Percentiles rank a stretch among this genome's conserved stretches.
phyloP scores from a whole-genome alignment of 2,797 vertebrate genomes.

The Antennarius maculatus region DNA sequence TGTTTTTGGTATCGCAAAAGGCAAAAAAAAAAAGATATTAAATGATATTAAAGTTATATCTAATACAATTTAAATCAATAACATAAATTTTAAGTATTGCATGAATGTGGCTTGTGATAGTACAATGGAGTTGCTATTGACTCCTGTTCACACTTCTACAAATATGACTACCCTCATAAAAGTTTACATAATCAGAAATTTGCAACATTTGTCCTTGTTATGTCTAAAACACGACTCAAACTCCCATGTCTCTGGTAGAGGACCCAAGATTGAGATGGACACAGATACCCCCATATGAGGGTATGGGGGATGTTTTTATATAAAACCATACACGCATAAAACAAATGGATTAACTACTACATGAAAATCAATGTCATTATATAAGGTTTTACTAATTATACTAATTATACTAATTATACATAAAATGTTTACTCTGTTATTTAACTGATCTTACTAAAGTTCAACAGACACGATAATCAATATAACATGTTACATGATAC shows the following conservation, averaged over 20 bases:
- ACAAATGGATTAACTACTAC: no score
- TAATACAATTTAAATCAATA: neutral
- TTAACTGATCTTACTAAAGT: neutral
- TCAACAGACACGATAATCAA: slow-evolving; percentile 12
- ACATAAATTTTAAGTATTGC: neutral
- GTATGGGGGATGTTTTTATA: no score
- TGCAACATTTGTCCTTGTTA: no score
- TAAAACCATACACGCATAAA: no score
- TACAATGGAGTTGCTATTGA: neutral
- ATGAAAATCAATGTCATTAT: no score
- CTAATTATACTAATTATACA: no score
- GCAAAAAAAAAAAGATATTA: neutral
- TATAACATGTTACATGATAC: slow-evolving; percentile 22
- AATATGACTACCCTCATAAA: neutral
- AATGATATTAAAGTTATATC: neutral
- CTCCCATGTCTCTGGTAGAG: no score
- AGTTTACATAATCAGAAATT: neutral
- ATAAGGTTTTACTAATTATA: no score
- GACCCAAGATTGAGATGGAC: no score
- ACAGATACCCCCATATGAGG: no score
- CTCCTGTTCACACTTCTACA: neutral
- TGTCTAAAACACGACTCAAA: no score
- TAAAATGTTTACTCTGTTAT: no score
- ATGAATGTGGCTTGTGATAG: neutral
- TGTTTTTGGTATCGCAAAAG: neutral